phyloP scores from a whole-genome alignment of 2,888 invertebrate species.

The Mythimna pallens region DNA sequence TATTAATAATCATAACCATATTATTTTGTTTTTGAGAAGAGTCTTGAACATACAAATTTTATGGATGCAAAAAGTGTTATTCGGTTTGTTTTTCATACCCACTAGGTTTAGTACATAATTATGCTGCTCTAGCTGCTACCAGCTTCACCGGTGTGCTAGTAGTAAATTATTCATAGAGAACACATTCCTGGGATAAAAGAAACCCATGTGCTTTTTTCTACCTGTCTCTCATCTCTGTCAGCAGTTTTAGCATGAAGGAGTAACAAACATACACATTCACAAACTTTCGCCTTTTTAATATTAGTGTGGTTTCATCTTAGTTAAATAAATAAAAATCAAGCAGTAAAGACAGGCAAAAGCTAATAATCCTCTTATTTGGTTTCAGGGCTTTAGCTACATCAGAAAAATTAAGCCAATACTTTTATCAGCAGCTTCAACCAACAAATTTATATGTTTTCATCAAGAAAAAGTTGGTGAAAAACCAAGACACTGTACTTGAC shows the following conservation, averaged over 20 bases:
- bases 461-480: slow-evolving; percentile 76
- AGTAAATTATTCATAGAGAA: too few species aligned
- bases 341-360: background rate
- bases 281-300: too few species aligned
- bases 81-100: background rate
- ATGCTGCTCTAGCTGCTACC: too few species aligned
- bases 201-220: too few species aligned
- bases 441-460: slow-evolving; percentile 89
- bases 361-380: slow-evolving; percentile 52
- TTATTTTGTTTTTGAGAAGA: background rate
- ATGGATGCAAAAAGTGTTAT: background rate
- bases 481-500: slow-evolving; percentile 72
- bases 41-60: too few species aligned
- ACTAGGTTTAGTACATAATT: background rate
- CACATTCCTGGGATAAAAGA: too few species aligned
- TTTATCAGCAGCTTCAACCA: slow-evolving; percentile 82
- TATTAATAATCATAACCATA: background rate
- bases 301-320: too few species aligned
- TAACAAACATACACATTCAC: too few species aligned
- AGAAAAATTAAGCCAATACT: slow-evolving; percentile 81
- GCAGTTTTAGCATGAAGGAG: too few species aligned
- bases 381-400: slow-evolving; percentile 87
- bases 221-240: too few species aligned
- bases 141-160: too few species aligned
- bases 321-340: too few species aligned